A percentile compares a stretch with the other conserved stretches of the same genome.
Conservation (phyloP, 2,113 vertebrate species). For the Puntigrus tetrazona region DNA sequence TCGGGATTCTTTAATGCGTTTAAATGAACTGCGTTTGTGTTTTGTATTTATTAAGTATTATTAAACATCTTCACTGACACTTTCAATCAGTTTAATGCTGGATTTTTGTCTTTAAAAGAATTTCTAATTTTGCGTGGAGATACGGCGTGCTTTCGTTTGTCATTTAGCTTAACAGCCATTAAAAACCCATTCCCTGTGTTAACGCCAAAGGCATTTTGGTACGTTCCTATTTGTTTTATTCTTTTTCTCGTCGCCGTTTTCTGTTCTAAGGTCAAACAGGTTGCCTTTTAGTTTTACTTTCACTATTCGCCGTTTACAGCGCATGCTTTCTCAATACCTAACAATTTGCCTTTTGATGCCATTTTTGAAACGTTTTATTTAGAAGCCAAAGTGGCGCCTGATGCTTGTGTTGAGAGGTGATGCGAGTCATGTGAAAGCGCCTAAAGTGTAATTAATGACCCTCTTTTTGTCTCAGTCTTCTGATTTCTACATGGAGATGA, state of each 20-base stretch:
- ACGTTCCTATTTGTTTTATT: background rate
- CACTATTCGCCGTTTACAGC: background rate
- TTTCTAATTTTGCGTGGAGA: background rate
- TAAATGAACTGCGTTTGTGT: background rate
- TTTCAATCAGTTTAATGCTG: background rate
- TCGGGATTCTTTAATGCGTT: background rate
- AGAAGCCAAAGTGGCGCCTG: background rate
- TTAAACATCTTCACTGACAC: background rate
- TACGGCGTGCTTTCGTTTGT: background rate
- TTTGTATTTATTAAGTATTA: background rate
- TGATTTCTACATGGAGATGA: conserved; percentile 85
- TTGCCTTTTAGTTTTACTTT: background rate
- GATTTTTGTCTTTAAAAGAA: background rate
- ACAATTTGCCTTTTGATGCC: background rate
- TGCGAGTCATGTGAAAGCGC: background rate
- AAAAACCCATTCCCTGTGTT: background rate
- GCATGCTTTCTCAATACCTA: too few species aligned
- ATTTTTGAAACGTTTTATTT: background rate
- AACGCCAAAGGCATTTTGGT: background rate
- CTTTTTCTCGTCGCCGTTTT: background rate
- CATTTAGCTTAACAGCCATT: background rate
- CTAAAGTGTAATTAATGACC: background rate
- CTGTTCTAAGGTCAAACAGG: background rate
- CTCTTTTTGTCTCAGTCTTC: conserved; percentile 69
- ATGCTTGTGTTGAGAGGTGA: background rate